Evolutionary conservation across 2,888 invertebrate genomes (phyloP), one percentile per base, ranked within the genome.

Genomic region (Carpatolechia fugitivella): DNA sequence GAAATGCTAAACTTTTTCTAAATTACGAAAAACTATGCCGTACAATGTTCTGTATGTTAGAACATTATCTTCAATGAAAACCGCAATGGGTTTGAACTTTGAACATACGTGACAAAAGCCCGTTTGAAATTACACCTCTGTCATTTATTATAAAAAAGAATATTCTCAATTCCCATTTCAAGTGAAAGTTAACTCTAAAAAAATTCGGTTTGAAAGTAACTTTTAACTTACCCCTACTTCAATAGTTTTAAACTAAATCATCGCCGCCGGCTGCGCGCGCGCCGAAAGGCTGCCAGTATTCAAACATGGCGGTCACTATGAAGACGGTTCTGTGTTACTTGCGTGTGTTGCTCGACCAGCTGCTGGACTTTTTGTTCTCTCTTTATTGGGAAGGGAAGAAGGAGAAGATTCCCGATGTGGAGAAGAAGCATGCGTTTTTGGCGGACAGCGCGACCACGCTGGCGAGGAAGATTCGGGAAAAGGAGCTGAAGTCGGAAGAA

Each of bases 401-500:
- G 52, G 59, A 76, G 30, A 54, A 69, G 0, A 68, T 88, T 3
- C 89, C 90, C 0, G 78, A 80, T 6, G 59, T 91, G 51, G 79
- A 81, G 16, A 78, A 77, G 60, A 76, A 76, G n/a, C 79, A 85
- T 49, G 72, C 64, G 0, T 64, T 88, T 30, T 67, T 91, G 7
- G 67, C 80, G 0, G 92, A 94, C 66, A 95, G 95, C 73, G 95
- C 94, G 2, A 82, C 91, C 0, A 82, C 92, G 10, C 73, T 96
- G 59, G 95, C 95, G 0, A 82, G 82, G 66, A 92, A 93, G 82
- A 95, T 96, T 29, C 91, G 92, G 74, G 60, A 74, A 10, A 90
- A 90, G 53, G 86, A 94, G 69, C 60, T 96, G n/a, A 93, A 92
- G 49, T 93, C 94, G 1, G 94, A 94, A 75, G 92, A 93, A 61